Evolutionary conservation across 1,140 invertebrate species (phyloP).

Genomic region (Drosophila melanogaster): Release_6_plus_ISO1_MT NC_004354.4:1833001-1833500

Average conservation of each 20-base stretch:
- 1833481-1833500: slow-evolving; percentile 57
- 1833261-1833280: not conserved
- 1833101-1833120: slow-evolving; percentile 60
- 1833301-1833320: not conserved
- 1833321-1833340: slow-evolving; percentile 26
- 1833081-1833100: slow-evolving; percentile 14
- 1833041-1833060: slow-evolving; percentile 5
- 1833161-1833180: slow-evolving; percentile 33
- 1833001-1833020: slow-evolving; percentile 18
- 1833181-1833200: slow-evolving; percentile 7
- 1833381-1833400: slow-evolving; percentile 23
- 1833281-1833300: not conserved
- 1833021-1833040: slow-evolving; percentile 27
- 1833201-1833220: slow-evolving; percentile 70
- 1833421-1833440: slow-evolving; percentile 56
- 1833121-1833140: slow-evolving; percentile 10
- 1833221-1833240: slow-evolving; percentile 68
- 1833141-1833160: slow-evolving; percentile 53
- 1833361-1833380: slow-evolving; percentile 21
- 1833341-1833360: slow-evolving; percentile 17
- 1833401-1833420: slow-evolving; percentile 31
- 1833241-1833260: slow-evolving; percentile 11
- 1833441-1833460: slow-evolving; percentile 35
- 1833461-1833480: slow-evolving; percentile 73
- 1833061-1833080: not conserved